These are phyloP conservation scores for Agelas oroides DNA, from an alignment of 37 sponge, comb jelly and placozoan species.

Conservation along the genomic window DNA sequence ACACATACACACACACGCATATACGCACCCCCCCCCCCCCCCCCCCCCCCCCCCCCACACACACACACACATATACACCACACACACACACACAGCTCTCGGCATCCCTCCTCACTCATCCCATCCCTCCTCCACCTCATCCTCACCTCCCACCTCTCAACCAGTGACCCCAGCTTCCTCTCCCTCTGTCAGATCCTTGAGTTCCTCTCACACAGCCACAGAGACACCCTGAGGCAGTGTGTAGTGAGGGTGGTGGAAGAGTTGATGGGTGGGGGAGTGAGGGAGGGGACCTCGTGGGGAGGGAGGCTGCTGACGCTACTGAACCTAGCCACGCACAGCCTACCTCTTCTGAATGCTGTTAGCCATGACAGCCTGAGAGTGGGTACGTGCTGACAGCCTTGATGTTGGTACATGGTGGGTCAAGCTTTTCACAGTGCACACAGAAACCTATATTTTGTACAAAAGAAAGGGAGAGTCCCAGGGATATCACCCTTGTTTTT, in stretches of 20 bases:
- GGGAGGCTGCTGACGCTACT: slow-evolving; percentile 4
- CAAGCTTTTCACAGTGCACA: too few relatives aligned
- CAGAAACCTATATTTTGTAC: too few relatives aligned
- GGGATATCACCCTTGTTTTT: too few relatives aligned
- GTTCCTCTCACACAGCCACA: slow-evolving; percentile 29
- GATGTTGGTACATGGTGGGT: slow-evolving; percentile 14
- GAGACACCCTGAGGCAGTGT: slow-evolving; percentile 17
- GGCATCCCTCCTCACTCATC: slow-evolving; percentile 11
- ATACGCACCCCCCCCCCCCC: too few relatives aligned
- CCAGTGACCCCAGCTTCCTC: slow-evolving; percentile 1
- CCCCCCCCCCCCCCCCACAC: too few relatives aligned
- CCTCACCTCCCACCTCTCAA: slow-evolving; percentile 9
- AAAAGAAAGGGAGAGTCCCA: too few relatives aligned
- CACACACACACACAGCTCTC: slow-evolving; percentile 11
- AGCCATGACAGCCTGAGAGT: neutral
- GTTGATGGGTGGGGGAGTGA: neutral
- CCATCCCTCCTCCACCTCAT: slow-evolving; percentile 10
- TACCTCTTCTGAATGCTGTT: neutral
- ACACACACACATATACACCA: neutral
- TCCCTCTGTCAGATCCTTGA: slow-evolving; percentile 21
- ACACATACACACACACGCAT: too few relatives aligned
- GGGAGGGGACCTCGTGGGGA: neutral
- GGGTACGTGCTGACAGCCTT: slow-evolving; percentile 12
- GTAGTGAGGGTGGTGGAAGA: slow-evolving; percentile 1
- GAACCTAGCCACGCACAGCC: slow-evolving; percentile 20